Evolutionary conservation across 2,113 vertebrate genomes (phyloP).

Genomic region (Bubo scandiacus): DNA sequence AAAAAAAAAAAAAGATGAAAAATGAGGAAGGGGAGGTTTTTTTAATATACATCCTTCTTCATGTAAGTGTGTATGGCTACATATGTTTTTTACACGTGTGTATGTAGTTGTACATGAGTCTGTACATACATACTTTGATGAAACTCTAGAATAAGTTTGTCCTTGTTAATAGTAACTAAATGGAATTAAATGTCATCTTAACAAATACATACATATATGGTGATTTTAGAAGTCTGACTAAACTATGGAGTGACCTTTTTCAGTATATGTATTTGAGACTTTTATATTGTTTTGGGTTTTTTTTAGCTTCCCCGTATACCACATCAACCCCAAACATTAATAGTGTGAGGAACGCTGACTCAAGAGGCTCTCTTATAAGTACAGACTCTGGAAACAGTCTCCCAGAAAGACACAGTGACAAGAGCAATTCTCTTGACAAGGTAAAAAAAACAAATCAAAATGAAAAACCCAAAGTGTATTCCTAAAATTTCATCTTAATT

Average conservation of each 20-base stretch:
- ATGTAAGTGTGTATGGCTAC: background rate
- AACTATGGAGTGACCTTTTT: background rate
- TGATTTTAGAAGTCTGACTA: background rate
- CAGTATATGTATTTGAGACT: background rate
- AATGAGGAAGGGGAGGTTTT: background rate
- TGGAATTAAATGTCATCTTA: background rate
- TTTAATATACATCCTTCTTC: background rate
- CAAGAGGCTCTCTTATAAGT: constrained; percentile 94
- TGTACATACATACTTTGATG: background rate
- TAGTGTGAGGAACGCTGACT: constrained; percentile 89
- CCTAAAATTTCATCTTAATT: background rate
- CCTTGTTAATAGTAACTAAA: background rate
- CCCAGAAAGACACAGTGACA: constrained; percentile 86
- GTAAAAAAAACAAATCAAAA: constrained; percentile 74
- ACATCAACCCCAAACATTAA: constrained; percentile 92
- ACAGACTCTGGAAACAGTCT: constrained; percentile 93
- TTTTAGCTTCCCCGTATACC: constrained; percentile 87
- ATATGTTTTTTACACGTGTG: background rate
- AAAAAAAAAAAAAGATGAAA: background rate
- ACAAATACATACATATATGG: background rate
- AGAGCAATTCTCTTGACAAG: constrained; percentile 93
- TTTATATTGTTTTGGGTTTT: background rate
- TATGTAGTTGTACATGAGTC: background rate
- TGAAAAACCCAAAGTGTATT: background rate
- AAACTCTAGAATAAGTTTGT: background rate